Evolutionary conservation across 2,888 invertebrate genomes (phyloP).

Genomic region (Tribolium freemani): DNA sequence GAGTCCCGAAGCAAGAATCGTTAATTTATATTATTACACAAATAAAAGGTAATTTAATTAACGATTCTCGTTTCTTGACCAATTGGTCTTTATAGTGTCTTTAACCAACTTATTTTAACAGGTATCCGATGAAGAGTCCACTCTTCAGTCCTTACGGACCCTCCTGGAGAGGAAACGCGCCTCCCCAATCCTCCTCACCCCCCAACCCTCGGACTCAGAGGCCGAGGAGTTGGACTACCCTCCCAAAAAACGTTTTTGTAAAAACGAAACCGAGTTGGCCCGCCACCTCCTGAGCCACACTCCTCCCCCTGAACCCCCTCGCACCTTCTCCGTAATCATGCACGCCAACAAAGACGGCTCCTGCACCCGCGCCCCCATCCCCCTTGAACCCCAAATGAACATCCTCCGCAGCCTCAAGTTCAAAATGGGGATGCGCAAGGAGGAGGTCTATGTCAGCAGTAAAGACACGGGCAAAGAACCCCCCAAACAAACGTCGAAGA

Average conservation of each 20-base stretch:
- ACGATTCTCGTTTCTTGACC: slow-evolving; percentile 10
- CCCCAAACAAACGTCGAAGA: slow-evolving; percentile 26
- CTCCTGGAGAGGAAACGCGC: slow-evolving; percentile 58
- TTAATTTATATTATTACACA: background rate
- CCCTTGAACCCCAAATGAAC: slow-evolving; percentile 69
- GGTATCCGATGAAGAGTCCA: slow-evolving; percentile 58
- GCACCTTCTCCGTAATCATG: slow-evolving; percentile 86
- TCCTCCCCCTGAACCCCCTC: slow-evolving; percentile 69
- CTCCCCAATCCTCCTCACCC: slow-evolving; percentile 72
- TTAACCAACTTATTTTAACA: slow-evolving; percentile 50
- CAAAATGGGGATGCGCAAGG: slow-evolving; percentile 77
- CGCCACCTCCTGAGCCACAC: slow-evolving; percentile 72
- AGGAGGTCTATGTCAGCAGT: slow-evolving; percentile 68
- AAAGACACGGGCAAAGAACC: slow-evolving; percentile 53
- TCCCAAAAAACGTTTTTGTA: slow-evolving; percentile 74
- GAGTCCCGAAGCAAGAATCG: background rate
- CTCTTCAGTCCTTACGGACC: slow-evolving; percentile 52
- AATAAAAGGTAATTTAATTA: background rate
- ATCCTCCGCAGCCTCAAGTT: slow-evolving; percentile 79
- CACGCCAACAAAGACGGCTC: slow-evolving; percentile 85
- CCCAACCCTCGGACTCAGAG: slow-evolving; percentile 90
- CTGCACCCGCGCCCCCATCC: slow-evolving; percentile 66
- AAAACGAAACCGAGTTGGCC: slow-evolving; percentile 73
- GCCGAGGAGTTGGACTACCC: slow-evolving; percentile 66
- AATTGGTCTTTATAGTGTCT: background rate